These are phyloP conservation scores for Acanthurus tractus DNA, from an alignment of 2,797 vertebrate species.

Conservation along the genomic window DNA sequence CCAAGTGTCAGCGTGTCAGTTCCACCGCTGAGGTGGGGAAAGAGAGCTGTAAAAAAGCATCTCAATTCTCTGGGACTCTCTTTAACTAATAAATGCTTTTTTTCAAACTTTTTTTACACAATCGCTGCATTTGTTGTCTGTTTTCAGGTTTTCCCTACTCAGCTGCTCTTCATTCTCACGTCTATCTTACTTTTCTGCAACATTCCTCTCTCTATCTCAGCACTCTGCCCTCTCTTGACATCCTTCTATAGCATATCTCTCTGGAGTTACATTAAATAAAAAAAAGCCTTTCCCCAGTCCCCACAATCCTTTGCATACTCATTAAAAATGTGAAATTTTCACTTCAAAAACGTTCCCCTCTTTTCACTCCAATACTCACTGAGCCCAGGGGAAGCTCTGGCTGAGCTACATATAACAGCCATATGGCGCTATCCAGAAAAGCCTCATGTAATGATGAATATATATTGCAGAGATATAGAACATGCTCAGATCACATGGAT, in stretches of 20 bases:
- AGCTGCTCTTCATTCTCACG: conserved; percentile 11
- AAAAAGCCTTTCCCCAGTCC: conserved; percentile 31
- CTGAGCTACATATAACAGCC: conserved; percentile 51
- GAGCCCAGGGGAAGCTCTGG: conserved; percentile 49
- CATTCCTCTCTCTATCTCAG: conserved; percentile 9
- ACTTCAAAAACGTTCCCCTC: conserved; percentile 40
- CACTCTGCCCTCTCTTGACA: conserved; percentile 15
- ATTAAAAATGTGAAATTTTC: conserved; percentile 57
- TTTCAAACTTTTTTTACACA: background rate
- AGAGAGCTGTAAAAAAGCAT: conserved; percentile 58
- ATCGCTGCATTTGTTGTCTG: conserved; percentile 8
- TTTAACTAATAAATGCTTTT: conserved; percentile 29
- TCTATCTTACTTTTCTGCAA: conserved; percentile 5
- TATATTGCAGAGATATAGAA: conserved; percentile 24
- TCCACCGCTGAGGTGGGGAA: conserved; percentile 38
- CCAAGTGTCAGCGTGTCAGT: conserved; percentile 69
- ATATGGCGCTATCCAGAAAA: conserved; percentile 50
- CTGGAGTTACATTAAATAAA: conserved; percentile 46
- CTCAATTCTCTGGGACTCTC: conserved; percentile 36
- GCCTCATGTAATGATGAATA: conserved; percentile 42
- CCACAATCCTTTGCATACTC: conserved; percentile 44
- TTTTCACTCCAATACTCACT: conserved; percentile 23
- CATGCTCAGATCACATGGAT: conserved; percentile 12
- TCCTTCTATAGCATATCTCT: conserved; percentile 20
- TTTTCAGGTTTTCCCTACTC: conserved; percentile 7